Evolutionary conservation across 2,797 vertebrate genomes (phyloP), one percentile per base, ranked within the genome.

Genomic region (Odontamblyopus lacepedii): DNA sequence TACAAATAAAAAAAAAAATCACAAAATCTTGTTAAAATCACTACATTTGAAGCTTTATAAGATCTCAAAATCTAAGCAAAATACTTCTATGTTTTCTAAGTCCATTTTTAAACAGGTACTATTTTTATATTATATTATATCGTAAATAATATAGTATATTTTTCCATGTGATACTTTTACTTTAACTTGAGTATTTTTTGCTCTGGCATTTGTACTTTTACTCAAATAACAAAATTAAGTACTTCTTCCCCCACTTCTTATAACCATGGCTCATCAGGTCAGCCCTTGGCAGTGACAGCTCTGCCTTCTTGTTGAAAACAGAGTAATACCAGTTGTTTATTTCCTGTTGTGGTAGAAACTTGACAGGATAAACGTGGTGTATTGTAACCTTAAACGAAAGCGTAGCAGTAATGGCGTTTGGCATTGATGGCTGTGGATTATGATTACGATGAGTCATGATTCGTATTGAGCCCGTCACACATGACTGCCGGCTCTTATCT

Each of bases 401-500:
- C 64, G 16, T 27, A 29, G 41, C 26, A 29, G 48, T 83, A 83
- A 87, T 89, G 77, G 79, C 80, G 67, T 67, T 72, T 70, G 78
- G 38, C 7, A 26, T 66, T 29, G 44, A 29, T 66, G 44, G 44
- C 64, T 29, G 26, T 18, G 26, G 64, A 41, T 41, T 41, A 63
- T 63, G 64, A 66, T 29, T 19, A 50, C 15, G 75, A 78, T 86
- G 88, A 88, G 23, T 85, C 84, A 86, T 83, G 72, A 68, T 75
- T 74, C 84, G 79, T 74, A 83, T 89, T 86, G 84, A 80, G 79
- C 76, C 72, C 78, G 84, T 87, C 82, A 78, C 77, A 87, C 69
- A 87, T 71, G 82, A 84, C 77, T 77, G 83, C 82, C 86, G 26
- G 30, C 44, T 69, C 81, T 84, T 87, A 81, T 91, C 85, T 85